Conservation (phyloP, 2,113 vertebrate species). For the Brachypodius melanocephalos region DNA sequence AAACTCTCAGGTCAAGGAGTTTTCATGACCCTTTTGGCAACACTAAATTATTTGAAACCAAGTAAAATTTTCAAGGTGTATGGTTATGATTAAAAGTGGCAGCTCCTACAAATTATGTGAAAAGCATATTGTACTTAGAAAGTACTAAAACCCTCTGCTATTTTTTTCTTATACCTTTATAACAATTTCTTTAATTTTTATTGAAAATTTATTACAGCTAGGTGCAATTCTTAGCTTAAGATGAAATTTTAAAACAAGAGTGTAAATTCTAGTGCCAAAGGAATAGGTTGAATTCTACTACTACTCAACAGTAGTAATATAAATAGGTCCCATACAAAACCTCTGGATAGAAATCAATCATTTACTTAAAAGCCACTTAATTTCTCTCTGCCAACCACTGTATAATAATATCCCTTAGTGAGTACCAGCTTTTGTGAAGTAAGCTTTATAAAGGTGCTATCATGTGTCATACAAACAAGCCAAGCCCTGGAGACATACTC, state of each 20-base stretch:
- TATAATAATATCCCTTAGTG: neutral
- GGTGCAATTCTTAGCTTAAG: neutral
- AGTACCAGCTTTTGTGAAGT: neutral
- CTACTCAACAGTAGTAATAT: neutral
- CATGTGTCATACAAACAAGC: neutral
- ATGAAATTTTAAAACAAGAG: neutral
- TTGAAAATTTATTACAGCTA: conserved; percentile 20
- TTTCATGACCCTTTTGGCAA: neutral
- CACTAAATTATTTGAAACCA: conserved; percentile 22
- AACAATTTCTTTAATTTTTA: neutral
- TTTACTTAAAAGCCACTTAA: neutral
- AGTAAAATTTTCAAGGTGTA: neutral
- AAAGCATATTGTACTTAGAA: neutral
- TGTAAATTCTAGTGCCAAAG: neutral
- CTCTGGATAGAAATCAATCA: neutral
- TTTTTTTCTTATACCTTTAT: neutral
- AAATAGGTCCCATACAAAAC: neutral
- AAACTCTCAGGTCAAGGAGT: conserved; percentile 37
- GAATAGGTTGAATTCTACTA: neutral
- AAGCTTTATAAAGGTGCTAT: neutral
- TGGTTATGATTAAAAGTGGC: conserved; percentile 33
- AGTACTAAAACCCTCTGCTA: neutral
- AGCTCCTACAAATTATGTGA: neutral
- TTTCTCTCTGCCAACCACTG: neutral
- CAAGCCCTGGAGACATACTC: neutral